Evolutionary conservation across 2,888 invertebrate genomes (phyloP), one percentile per base, ranked within the genome.

Genomic region (Ormyrus thymus): DNA sequence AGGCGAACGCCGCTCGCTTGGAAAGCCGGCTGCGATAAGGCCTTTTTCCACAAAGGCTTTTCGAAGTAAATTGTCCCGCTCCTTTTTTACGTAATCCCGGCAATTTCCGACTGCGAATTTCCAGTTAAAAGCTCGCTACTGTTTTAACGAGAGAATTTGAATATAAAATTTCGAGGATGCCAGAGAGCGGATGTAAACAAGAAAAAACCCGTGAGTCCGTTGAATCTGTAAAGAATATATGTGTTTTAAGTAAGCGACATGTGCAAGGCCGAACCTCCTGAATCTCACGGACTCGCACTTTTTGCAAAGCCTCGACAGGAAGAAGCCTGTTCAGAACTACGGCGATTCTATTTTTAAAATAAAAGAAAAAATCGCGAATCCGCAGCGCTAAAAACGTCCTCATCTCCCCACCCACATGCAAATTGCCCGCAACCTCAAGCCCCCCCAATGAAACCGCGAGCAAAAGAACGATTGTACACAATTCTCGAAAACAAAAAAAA

Each of bases 171-270:
- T 29, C 29, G 29, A 29, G 29, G 29, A 29, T 29, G 29, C 29
- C 68, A 56, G 56, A 13, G 55, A 56, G 56, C 11, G 13, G 13
- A 13, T 10, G 51, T 46, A 61, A 29, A 71, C 6, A 46, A 62
- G 46, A 43, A 71, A 71, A 71, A 61, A 68, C 76, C 76, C 64
- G 78, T 81, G 29, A 29, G 79, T 81, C 82, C 82, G 81, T 78
- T 81, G 79, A 81, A 81, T 83, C 80, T 82, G 76, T 75, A 71
- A 80, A 78, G 80, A 80, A 82, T 81, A 78, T 79, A 81, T 73
- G 82, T 76, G 78, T 75, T 62, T 13, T n/a, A 74, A 81, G 81
- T 81, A 81, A 76, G 81, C 76, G 80, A 81, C 83, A 82, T 80
- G 80, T 82, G 82, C 78, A 78, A 53, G 72, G 79, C 62, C 82